phyloP scores from a whole-genome alignment of 2,113 vertebrate species.

The Erinaceus europaeus region DNA sequence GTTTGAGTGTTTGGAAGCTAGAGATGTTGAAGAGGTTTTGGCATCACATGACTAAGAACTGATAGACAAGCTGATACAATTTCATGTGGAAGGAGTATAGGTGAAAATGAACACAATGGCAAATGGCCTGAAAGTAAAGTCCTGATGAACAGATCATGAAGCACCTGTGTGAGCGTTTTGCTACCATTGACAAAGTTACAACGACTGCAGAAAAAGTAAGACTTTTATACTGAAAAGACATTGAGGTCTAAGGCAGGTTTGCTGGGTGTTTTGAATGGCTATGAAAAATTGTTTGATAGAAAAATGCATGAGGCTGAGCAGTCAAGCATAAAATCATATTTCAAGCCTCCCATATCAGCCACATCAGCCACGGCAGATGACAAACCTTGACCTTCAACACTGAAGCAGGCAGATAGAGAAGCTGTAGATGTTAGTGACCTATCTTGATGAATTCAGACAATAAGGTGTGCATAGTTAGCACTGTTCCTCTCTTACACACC shows the following conservation, averaged over 20 bases:
- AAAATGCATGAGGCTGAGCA: background rate
- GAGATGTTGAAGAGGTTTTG: background rate
- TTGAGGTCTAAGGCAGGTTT: background rate
- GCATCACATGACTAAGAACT: background rate
- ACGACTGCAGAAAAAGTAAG: background rate
- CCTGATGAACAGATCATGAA: background rate
- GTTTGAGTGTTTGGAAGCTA: background rate
- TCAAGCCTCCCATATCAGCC: background rate
- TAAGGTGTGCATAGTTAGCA: background rate
- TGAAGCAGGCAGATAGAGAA: background rate
- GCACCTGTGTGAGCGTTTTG: background rate
- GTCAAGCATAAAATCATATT: background rate
- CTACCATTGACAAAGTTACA: background rate
- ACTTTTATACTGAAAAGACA: background rate
- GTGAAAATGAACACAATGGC: background rate
- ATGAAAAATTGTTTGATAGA: background rate
- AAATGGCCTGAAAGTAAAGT: background rate
- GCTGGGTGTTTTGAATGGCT: background rate
- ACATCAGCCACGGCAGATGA: too few relatives aligned
- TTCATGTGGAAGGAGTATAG: background rate
- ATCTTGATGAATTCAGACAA: background rate
- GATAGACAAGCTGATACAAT: background rate
- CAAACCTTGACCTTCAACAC: background rate
- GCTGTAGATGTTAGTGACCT: background rate
- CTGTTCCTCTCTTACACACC: background rate